Percentiles rank a stretch among this genome's conserved stretches.
Conservation (phyloP, 2,113 vertebrate species). For the Aramus guarauna region DNA sequence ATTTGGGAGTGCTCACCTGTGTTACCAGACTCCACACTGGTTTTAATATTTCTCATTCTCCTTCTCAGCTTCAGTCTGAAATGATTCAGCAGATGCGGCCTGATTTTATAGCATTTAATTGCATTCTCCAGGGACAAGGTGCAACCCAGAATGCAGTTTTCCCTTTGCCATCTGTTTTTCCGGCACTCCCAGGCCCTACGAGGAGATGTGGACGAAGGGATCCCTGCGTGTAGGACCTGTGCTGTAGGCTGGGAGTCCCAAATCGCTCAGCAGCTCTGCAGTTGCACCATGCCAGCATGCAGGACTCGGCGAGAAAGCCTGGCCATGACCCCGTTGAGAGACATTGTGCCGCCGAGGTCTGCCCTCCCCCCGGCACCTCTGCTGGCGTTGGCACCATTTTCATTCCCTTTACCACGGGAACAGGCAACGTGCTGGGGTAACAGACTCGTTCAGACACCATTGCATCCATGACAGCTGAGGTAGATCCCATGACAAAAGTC, state of each 20-base stretch:
- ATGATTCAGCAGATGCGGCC: not conserved
- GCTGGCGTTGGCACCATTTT: not conserved
- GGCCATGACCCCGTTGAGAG: not conserved
- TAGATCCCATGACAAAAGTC: not conserved
- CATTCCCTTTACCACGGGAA: not conserved
- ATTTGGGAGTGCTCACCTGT: not conserved
- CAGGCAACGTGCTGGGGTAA: no score
- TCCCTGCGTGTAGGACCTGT: not conserved
- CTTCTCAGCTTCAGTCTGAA: not conserved
- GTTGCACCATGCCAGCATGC: not conserved
- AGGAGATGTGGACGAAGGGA: not conserved
- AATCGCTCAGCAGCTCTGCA: not conserved
- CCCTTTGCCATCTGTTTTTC: not conserved
- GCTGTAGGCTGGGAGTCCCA: not conserved
- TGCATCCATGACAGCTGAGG: not conserved
- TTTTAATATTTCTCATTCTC: not conserved
- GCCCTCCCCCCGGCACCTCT: not conserved
- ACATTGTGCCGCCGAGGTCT: accelerated
- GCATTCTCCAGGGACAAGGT: not conserved
- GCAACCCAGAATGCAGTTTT: not conserved
- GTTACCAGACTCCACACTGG: not conserved
- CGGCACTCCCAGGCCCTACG: not conserved
- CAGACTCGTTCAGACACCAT: not conserved
- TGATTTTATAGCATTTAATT: not conserved
- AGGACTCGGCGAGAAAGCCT: not conserved